phyloP scores from a whole-genome alignment of 1,140 invertebrate species.

The Gryon sp. region DNA sequence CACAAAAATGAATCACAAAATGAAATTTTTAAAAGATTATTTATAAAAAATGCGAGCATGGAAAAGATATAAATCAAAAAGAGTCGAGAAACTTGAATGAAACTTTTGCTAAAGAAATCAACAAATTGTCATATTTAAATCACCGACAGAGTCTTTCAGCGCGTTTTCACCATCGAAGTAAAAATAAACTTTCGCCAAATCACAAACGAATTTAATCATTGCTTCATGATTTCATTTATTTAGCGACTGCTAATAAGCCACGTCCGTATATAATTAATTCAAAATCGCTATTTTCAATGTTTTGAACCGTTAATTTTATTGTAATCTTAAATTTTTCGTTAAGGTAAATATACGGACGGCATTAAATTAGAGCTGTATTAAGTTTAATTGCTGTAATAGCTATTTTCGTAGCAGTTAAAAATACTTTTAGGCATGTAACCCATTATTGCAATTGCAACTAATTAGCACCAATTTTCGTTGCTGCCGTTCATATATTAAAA shows the following conservation, averaged over 20 bases:
- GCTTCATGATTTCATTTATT: conserved; percentile 27
- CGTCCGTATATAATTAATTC: background rate
- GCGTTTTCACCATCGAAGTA: background rate
- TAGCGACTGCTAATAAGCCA: conserved; percentile 18
- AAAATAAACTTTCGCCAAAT: conserved; percentile 32
- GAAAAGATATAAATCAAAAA: too few relatives aligned
- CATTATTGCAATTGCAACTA: conserved; percentile 62
- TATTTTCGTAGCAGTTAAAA: conserved; percentile 62
- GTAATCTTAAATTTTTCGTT: conserved; percentile 51
- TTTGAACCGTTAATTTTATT: conserved; percentile 41
- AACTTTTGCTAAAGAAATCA: too few relatives aligned
- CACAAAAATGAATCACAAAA: too few relatives aligned
- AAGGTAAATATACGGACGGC: conserved; percentile 56
- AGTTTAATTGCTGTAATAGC: conserved; percentile 62
- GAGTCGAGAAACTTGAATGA: too few relatives aligned
- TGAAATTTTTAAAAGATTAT: too few relatives aligned
- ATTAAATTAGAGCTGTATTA: conserved; percentile 60
- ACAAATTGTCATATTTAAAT: too few relatives aligned
- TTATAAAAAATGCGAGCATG: too few relatives aligned
- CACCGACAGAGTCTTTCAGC: background rate
- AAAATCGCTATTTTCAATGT: conserved; percentile 38
- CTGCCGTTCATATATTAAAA: conserved; percentile 44
- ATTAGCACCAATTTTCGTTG: conserved; percentile 59
- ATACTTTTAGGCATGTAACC: conserved; percentile 63
- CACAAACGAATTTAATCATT: conserved; percentile 26